Evolutionary conservation across 2,797 vertebrate species (phyloP), one percentile per base, ranked within the genome.

Genomic region (Pangasius krempfi): DNA sequence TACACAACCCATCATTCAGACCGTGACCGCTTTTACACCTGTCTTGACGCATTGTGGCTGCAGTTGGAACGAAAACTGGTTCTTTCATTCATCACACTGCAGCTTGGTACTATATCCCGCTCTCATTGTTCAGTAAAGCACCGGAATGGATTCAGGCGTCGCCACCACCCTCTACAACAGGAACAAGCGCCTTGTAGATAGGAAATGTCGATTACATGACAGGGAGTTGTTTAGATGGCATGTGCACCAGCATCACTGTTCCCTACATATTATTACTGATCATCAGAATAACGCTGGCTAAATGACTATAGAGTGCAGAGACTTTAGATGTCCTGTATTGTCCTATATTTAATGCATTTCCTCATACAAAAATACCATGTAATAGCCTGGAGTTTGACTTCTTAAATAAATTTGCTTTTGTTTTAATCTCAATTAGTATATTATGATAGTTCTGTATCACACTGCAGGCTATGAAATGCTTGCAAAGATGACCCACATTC

Each of bases 61-160:
- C 81, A 58, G 73, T 56, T 58, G 70, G 30, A 27, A 54, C 14
- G 18, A 25, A 54, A 72, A 70, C 47, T 85, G 25, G 30, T 6
- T 25, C 68, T 73, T 89, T 90, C 62, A 81, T 70, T 70, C 33
- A 82, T 70, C 85, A 86, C 40, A 88, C 47, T 70, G 86, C 75
- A 88, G 79, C 72, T 72, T 87, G 47, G 25, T 85, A 14, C 47
- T 37, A 30, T 54, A 82, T 81, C 73, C 64, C 30, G 44, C 47
- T 89, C 62, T 87, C 87, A 91, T 90, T 92, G 89, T 90, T 89
- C 75, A 89, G 60, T 90, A 90, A 89, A 87, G 75, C 88, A 80
- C 70, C 73, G 62, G 79, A 87, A 89, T 86, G 86, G 87, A 89
- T 90, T 72, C 89, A 90, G 82, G 89, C 86, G 89, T 88, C 88